Base-by-base conservation (phyloP, 1,140 invertebrate genomes). In the Cepaea nemoralis region DNA sequence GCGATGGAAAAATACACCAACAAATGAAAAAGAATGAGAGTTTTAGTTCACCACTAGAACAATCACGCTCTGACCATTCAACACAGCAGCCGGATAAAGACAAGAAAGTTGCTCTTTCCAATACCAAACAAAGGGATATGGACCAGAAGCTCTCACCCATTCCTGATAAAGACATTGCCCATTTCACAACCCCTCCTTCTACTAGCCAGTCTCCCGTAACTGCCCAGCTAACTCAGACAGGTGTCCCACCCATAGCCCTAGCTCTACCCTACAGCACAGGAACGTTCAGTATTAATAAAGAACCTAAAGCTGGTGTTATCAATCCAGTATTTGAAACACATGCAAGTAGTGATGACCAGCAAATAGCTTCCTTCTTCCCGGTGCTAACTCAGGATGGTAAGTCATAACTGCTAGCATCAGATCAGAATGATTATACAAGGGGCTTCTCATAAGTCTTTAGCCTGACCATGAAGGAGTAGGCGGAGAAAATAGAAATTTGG, bases 241-340 rank as follows among this genome's bases (percentile, higher is more conserved):
- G 45, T 33, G 40, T 75, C 16, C 73, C 73, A 24, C 42, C 73
- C 31, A 45, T 75, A 37, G 73, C 73, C 10, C 42, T 75, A 55
- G 73, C 73, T 2, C 42, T 75, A 22, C 73, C 73, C 12, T 75
- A 24, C 37, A 39, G 35, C 35, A 40, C 69, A 71, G 69, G 69
- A 22, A 39, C 69, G n/a, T 16, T 63, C 2, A 63, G 22, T 31
- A 39, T 40, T 39, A 39, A 39, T 22, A 71, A 45, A 71, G 69
- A 71, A 22, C 12, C 69, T 71, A 12, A 39, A 14, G 24, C 40
- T 27, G 40, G 37, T 27, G 19, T 71, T 33, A 37, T 45, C 1
- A 71, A 71, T 45, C 69, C 69, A 40, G 69, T 71, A 6, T 71
- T 40, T 71, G 40, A 71, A 40, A n/a, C 40, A 27, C 6, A 10